These are phyloP conservation scores for Parasteatoda lunata DNA, from an alignment of 2,888 invertebrate genomes.

Conservation along the genomic window DNA sequence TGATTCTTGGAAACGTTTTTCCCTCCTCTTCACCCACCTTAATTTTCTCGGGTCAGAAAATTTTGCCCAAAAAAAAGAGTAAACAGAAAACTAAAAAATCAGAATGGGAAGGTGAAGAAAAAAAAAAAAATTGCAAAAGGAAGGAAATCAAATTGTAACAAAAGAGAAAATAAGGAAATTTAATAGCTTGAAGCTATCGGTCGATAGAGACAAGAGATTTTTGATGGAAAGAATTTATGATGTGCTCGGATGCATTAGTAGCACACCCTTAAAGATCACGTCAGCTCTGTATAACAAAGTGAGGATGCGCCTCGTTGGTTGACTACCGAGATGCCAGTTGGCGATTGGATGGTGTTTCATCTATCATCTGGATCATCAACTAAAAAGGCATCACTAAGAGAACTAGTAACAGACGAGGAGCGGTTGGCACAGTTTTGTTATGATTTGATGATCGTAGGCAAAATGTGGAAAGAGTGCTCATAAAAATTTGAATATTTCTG, in stretches of 20 bases:
- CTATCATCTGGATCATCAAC: slow-evolving; percentile 28
- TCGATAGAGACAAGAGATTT: slow-evolving; percentile 12
- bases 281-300: slow-evolving; percentile 48
- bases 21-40: slow-evolving; percentile 10
- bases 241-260: slow-evolving; percentile 61
- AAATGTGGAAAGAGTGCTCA: background rate
- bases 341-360: slow-evolving; percentile 39
- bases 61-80: background rate
- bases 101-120: background rate
- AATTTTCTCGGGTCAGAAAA: background rate
- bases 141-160: background rate
- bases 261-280: slow-evolving; percentile 47
- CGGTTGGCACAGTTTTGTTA: background rate
- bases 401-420: slow-evolving; percentile 11
- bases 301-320: slow-evolving; percentile 51
- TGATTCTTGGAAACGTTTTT: background rate
- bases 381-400: slow-evolving; percentile 4
- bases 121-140: background rate
- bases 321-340: slow-evolving; percentile 4
- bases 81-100: background rate
- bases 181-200: slow-evolving; percentile 29
- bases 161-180: background rate
- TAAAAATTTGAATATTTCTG: too few species aligned
- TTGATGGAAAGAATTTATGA: slow-evolving; percentile 23
- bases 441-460: background rate